Evolutionary conservation across 2,797 vertebrate genomes (phyloP).

Genomic region (Sitta carolinensis): DNA sequence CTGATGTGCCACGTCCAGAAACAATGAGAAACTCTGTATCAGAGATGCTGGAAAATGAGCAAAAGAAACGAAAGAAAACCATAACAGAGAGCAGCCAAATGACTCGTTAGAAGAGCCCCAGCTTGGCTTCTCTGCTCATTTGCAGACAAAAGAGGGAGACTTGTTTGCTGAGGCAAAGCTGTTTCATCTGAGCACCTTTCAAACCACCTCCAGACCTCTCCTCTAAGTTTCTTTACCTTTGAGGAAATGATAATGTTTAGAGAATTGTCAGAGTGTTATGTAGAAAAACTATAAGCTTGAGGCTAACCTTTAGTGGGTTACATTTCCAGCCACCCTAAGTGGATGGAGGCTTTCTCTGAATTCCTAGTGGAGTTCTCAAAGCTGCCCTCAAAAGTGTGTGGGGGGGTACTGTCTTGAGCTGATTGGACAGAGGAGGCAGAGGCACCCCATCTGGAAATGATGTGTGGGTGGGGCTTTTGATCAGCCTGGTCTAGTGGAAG

Average conservation of each 20-base stretch:
- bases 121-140: not conserved
- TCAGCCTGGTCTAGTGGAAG: not conserved
- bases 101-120: not conserved
- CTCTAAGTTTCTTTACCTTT: not conserved
- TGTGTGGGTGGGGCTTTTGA: not conserved
- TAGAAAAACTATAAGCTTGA: not conserved
- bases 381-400: not conserved
- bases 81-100: not conserved
- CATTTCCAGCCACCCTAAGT: not conserved
- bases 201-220: not conserved
- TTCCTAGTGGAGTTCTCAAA: not conserved
- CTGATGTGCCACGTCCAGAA: not conserved
- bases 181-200: not conserved
- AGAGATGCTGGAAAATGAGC: not conserved
- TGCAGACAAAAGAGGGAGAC: not conserved
- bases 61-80: not conserved
- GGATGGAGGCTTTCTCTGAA: not conserved
- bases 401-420: not conserved
- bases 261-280: not conserved
- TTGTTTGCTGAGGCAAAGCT: not conserved
- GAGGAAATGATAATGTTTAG: not conserved
- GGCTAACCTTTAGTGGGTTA: not conserved
- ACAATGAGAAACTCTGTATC: not conserved
- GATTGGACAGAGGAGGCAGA: not conserved
- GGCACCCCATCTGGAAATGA: not conserved